These are phyloP conservation scores for Blera fallax DNA, from an alignment of 2,888 invertebrate genomes.

Conservation along the genomic window DNA sequence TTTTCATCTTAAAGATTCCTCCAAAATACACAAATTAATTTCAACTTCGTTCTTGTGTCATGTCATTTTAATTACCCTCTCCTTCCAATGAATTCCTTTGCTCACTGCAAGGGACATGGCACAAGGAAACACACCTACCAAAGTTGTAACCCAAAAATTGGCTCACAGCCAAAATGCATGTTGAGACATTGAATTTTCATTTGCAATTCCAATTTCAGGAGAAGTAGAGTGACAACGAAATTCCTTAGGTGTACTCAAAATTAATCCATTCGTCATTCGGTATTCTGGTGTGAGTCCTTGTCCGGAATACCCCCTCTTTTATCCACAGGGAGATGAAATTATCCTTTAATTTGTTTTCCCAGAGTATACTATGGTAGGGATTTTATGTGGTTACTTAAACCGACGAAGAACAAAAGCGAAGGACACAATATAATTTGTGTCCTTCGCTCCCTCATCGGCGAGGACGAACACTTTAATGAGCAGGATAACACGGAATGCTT, in stretches of 20 bases:
- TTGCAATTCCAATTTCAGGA: slow-evolving; percentile 56
- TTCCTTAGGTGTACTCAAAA: slow-evolving; percentile 67
- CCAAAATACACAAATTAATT: slow-evolving; percentile 65
- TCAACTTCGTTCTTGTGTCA: slow-evolving; percentile 41
- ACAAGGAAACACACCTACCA: slow-evolving; percentile 21
- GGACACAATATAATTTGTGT: neutral
- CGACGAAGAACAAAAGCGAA: slow-evolving; percentile 29
- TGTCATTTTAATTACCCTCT: slow-evolving; percentile 68
- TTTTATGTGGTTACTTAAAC: slow-evolving; percentile 56
- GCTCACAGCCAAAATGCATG: slow-evolving; percentile 64
- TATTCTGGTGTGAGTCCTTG: slow-evolving; percentile 32
- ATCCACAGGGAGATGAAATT: slow-evolving; percentile 15
- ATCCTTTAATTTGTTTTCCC: slow-evolving; percentile 68
- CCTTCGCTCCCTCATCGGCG: neutral
- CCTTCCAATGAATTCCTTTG: slow-evolving; percentile 29
- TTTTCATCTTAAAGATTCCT: slow-evolving; percentile 54
- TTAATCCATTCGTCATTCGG: slow-evolving; percentile 69
- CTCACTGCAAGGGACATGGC: neutral
- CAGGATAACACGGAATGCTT: slow-evolving; percentile 48
- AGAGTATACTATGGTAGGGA: slow-evolving; percentile 33
- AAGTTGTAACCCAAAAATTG: slow-evolving; percentile 64
- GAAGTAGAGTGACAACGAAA: slow-evolving; percentile 35
- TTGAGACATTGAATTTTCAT: slow-evolving; percentile 70
- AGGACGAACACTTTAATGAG: slow-evolving; percentile 65
- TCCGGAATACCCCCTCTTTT: neutral